Conservation (phyloP, 1,140 invertebrate species). For the Megalonaias nervosa region DNA sequence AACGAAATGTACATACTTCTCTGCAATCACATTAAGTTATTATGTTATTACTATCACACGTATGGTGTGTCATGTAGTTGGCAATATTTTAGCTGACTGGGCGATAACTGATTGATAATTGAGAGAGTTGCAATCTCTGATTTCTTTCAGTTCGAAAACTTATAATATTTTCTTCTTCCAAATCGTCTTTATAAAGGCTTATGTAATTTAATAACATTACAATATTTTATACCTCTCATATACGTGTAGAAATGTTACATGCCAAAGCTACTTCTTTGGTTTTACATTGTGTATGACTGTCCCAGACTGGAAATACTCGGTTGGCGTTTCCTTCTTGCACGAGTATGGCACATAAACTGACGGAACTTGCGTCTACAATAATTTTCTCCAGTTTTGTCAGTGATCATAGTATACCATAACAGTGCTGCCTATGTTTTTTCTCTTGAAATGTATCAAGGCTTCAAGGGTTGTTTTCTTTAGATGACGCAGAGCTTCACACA, state of each 20-base stretch:
- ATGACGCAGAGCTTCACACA: slow-evolving; percentile 27
- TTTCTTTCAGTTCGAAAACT: slow-evolving; percentile 40
- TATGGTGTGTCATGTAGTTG: slow-evolving; percentile 26
- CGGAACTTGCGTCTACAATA: background rate
- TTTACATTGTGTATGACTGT: slow-evolving; percentile 71
- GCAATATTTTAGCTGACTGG: slow-evolving; percentile 20
- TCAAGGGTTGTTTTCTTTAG: slow-evolving; percentile 14
- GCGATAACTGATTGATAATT: slow-evolving; percentile 26
- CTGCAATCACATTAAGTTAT: slow-evolving; percentile 8
- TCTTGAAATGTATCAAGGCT: too few species aligned
- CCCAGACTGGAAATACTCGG: slow-evolving; percentile 47
- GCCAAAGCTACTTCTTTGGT: slow-evolving; percentile 68
- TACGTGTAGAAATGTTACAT: slow-evolving; percentile 70
- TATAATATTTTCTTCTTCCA: slow-evolving; percentile 36
- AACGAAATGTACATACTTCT: slow-evolving; percentile 27
- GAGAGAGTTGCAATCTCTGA: slow-evolving; percentile 29
- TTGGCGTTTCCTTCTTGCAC: slow-evolving; percentile 15
- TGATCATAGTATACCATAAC: too few species aligned
- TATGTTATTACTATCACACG: background rate
- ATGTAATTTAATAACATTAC: slow-evolving; percentile 65
- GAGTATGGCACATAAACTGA: background rate
- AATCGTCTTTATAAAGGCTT: slow-evolving; percentile 54
- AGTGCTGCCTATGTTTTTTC: too few species aligned
- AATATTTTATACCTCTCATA: slow-evolving; percentile 61
- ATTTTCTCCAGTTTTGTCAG: too few species aligned